A percentile compares a stretch with the other conserved stretches of the same genome.
Conservation (phyloP, 2,888 invertebrate genomes). For the Onchidella celtica region DNA sequence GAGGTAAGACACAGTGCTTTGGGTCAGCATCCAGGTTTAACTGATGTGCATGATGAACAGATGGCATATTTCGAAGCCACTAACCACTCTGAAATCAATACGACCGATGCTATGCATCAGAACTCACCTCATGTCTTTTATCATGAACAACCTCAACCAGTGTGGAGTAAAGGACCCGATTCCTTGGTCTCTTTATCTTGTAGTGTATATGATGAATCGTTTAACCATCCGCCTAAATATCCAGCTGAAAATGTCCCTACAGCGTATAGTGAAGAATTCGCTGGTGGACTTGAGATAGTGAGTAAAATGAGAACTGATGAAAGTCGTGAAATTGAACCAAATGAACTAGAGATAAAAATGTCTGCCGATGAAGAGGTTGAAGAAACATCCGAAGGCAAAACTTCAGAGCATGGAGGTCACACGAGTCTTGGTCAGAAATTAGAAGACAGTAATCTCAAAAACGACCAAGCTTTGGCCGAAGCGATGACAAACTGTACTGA, state of each 20-base stretch:
- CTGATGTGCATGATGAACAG: neutral
- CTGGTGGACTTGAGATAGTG: neutral
- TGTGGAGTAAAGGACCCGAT: too few relatives aligned
- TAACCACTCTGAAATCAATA: neutral
- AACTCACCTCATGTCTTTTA: neutral
- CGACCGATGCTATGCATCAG: neutral
- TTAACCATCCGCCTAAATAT: slow-evolving; percentile 37
- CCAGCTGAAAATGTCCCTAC: neutral
- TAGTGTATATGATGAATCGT: slow-evolving; percentile 21
- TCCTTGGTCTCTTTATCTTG: neutral
- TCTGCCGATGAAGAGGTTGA: neutral
- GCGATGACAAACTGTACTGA: too few relatives aligned
- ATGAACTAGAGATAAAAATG: neutral
- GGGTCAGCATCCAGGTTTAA: neutral
- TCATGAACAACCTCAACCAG: neutral
- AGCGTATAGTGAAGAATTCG: neutral
- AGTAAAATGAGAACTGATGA: too few relatives aligned
- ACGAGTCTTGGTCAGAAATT: too few relatives aligned
- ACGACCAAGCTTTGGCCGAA: neutral
- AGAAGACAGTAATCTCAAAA: neutral
- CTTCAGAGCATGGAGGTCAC: neutral
- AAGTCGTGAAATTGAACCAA: too few relatives aligned
- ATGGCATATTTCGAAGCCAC: neutral
- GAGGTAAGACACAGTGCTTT: too few relatives aligned
- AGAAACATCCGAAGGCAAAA: neutral